Evolutionary conservation across 2,888 invertebrate species (phyloP), one percentile per base, ranked within the genome.

Genomic region (Cerceris rybyensis): DNA sequence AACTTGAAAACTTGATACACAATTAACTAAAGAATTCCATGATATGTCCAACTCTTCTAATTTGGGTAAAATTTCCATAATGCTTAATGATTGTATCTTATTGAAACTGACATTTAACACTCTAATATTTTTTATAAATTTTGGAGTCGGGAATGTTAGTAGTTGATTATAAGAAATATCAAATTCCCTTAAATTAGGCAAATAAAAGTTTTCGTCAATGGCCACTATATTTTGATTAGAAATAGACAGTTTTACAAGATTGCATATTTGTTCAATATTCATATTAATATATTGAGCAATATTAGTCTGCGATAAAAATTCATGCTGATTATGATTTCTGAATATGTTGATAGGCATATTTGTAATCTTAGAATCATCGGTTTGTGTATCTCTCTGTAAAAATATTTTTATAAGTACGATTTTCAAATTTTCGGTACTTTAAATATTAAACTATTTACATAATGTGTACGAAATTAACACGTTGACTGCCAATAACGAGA

Each of bases 91-190:
- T 64, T 57, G 58, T 70, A 84, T 78, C n/a, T 85, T 66, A 28
- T 84, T 84, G 43, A 71, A 82, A 50, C 84, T 83, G n/a, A 85
- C 55, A 61, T 84, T 71, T 55, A 84, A 67, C 63, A 64, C 71
- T 50, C 59, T 52, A 6, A 84, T 50, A 49, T 71, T 61, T 42
- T 65, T 64, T 28, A 85, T 60, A 16, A 85, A 60, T 7, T 39
- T 63, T 8, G 42, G 41, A 42, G 67, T 69, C 64, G 84, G 85
- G 59, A 84, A 75, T 58, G 75, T 61, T 17, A 64, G 17, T 7
- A 84, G 50, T 61, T 43, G 64, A 63, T 84, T 84, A 28, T 61
- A 85, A n/a, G 85, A 85, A 9, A 83, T 58, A 41, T 83, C 72
- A 41, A 85, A 64, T 54, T 85, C 78, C 28, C 52, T 78, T 66